phyloP scores from a whole-genome alignment of 1,140 invertebrate species.

The Dufourea novaeangliae region DNA sequence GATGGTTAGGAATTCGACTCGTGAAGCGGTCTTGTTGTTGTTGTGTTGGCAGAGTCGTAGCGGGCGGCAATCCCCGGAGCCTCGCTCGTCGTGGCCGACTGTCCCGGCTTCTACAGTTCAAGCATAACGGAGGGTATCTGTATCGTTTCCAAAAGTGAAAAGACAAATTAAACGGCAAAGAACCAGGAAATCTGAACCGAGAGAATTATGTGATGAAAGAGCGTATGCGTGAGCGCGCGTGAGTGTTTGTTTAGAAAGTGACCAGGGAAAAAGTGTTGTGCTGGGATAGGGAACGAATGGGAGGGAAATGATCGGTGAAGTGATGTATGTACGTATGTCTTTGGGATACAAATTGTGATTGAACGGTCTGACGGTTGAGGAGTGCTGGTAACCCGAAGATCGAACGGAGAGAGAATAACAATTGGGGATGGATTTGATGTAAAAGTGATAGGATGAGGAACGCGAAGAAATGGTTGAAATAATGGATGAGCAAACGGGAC shows the following conservation, averaged over 20 bases:
- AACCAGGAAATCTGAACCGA: not conserved
- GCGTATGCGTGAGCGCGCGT: not conserved
- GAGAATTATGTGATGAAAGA: not conserved
- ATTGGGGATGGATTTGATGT: slow-evolving; percentile 18
- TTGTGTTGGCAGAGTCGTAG: slow-evolving; percentile 85
- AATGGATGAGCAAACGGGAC: not conserved
- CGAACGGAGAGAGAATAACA: not conserved
- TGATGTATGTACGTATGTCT: not conserved
- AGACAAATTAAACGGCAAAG: slow-evolving; percentile 57
- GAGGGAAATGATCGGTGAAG: slow-evolving; percentile 12
- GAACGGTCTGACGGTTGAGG: slow-evolving; percentile 7
- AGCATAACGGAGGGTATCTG: slow-evolving; percentile 91
- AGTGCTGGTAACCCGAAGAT: not conserved
- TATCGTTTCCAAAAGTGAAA: slow-evolving; percentile 82
- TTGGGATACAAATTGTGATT: slow-evolving; percentile 21
- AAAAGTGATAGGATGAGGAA: slow-evolving; percentile 13
- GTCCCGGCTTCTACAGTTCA: slow-evolving; percentile 93
- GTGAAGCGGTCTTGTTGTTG: slow-evolving; percentile 81
- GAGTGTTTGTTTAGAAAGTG: not conserved
- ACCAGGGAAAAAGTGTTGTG: slow-evolving; percentile 1
- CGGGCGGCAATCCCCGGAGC: slow-evolving; percentile 90
- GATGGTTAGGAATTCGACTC: slow-evolving; percentile 81
- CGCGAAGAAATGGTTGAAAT: slow-evolving; percentile 29
- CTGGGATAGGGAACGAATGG: not conserved
- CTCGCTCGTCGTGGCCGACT: slow-evolving; percentile 92